Evolutionary conservation across 2,888 invertebrate species (phyloP), one percentile per base, ranked within the genome.

Genomic region (Ptilodon capucinus): DNA sequence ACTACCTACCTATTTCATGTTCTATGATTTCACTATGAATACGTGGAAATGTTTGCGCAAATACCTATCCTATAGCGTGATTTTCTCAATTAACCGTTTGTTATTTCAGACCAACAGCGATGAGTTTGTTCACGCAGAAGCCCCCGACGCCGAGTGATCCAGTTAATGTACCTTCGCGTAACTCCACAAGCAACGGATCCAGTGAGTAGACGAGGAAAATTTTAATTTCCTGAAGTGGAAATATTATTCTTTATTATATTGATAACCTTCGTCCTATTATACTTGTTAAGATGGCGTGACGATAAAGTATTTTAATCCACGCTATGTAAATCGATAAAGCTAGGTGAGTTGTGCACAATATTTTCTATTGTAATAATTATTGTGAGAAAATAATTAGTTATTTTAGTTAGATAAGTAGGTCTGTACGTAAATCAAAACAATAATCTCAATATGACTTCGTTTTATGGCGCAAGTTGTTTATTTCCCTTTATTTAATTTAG

Each of bases 91-190:
- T 19, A 17, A 21, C 16, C 21, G 18, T 44, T 7, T 36, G 11
- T 36, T 30, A 39, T 72, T 79, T 67, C 74, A 92, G 93, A 51
- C 94, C 95, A 1, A 93, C 92, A 54, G 94, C 94, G 0, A 92
- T 93, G 82, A 93, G 92, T 63, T 74, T 95, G 55, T 95, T 95
- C 74, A 76, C 86, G 2, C 91, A 92, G 51, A 93, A 93, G 8
- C 92, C 94, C 2, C 92, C 92, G 2, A 77, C 91, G 0, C 89
- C 93, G 1, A 94, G 94, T 51, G 92, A 93, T 1, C 94, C 95
- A 4, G 91, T 95, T 14, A 91, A 94, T 60, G 93, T 95, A 35
- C 94, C 94, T 0, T 55, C 76, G 11, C 69, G 83, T 69, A 71
- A 78, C 64, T 67, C 79, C 7, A 81, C 81, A 50, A 54, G 50